Evolutionary conservation across 2,888 invertebrate genomes (phyloP).

Genomic region (Lasioglossum vierecki): DNA sequence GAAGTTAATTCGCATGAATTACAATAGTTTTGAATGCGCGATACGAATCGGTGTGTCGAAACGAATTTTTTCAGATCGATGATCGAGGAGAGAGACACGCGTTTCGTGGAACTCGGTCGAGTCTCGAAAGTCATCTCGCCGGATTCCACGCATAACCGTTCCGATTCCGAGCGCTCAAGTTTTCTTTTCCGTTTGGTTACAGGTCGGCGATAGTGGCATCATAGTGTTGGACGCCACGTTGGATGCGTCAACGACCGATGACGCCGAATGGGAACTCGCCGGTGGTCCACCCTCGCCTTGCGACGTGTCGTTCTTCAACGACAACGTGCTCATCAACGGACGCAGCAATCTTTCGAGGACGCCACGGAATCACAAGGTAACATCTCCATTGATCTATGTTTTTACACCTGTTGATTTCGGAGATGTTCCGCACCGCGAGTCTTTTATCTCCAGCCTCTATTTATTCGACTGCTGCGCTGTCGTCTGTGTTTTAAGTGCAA

Average conservation of each 20-base stretch:
- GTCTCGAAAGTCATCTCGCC: conserved; percentile 51
- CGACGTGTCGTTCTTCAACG: conserved; percentile 93
- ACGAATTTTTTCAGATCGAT: conserved; percentile 16
- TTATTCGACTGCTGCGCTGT: neutral
- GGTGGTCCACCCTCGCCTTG: conserved; percentile 91
- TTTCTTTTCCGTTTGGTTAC: conserved; percentile 61
- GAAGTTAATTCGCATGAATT: neutral
- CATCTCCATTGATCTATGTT: conserved; percentile 28
- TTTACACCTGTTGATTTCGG: neutral
- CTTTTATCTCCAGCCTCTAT: neutral
- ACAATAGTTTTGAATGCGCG: neutral
- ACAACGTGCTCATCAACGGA: conserved; percentile 95
- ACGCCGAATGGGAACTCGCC: conserved; percentile 85
- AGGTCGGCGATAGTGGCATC: conserved; percentile 88
- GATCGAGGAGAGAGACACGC: neutral
- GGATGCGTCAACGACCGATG: conserved; percentile 88
- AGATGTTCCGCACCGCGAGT: neutral
- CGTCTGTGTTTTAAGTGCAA: neutral
- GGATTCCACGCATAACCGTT: conserved; percentile 45
- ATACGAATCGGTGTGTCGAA: neutral
- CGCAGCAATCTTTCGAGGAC: conserved; percentile 91
- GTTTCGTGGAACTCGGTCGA: conserved; percentile 51
- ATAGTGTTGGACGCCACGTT: conserved; percentile 87
- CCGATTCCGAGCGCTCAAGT: conserved; percentile 35
- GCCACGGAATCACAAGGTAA: conserved; percentile 87